phyloP scores from a whole-genome alignment of 2,888 invertebrate species.

The Drosophila setosimentum region DNA sequence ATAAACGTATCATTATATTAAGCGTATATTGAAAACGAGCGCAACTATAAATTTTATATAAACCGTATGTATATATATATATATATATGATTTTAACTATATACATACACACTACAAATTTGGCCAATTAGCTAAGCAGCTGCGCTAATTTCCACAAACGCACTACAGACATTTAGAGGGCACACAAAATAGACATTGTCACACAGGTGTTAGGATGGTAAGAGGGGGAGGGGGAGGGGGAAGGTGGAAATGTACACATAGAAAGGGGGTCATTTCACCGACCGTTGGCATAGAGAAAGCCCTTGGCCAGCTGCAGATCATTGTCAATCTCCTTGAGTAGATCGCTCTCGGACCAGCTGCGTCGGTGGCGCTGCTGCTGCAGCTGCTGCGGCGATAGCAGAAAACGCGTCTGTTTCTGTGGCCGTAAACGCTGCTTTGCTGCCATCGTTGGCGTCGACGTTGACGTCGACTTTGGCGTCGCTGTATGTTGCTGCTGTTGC shows the following conservation, averaged over 20 bases:
- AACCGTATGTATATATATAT: background rate
- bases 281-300: constrained; percentile 87
- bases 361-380: constrained; percentile 80
- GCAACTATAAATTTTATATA: constrained; percentile 22
- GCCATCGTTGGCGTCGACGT: constrained; percentile 39
- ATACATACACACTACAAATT: constrained; percentile 23
- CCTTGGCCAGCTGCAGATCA: constrained; percentile 86
- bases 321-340: constrained; percentile 89
- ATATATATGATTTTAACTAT: background rate
- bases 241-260: constrained; percentile 2
- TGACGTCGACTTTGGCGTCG: constrained; percentile 10
- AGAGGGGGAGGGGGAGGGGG: background rate
- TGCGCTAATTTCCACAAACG: constrained; percentile 42
- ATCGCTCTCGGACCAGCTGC: constrained; percentile 85
- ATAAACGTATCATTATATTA: constrained; percentile 36
- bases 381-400: constrained; percentile 81
- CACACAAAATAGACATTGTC: constrained; percentile 25
- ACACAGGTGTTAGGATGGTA: background rate
- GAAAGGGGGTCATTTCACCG: constrained; percentile 23
- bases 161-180: constrained; percentile 44
- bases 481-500: constrained; percentile 28
- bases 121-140: constrained; percentile 54
- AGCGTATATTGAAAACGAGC: constrained; percentile 31
- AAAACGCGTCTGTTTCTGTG: constrained; percentile 83
- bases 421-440: constrained; percentile 62